Evolutionary conservation across 2,888 invertebrate genomes (phyloP).

Genomic region (Altica lythri): DNA sequence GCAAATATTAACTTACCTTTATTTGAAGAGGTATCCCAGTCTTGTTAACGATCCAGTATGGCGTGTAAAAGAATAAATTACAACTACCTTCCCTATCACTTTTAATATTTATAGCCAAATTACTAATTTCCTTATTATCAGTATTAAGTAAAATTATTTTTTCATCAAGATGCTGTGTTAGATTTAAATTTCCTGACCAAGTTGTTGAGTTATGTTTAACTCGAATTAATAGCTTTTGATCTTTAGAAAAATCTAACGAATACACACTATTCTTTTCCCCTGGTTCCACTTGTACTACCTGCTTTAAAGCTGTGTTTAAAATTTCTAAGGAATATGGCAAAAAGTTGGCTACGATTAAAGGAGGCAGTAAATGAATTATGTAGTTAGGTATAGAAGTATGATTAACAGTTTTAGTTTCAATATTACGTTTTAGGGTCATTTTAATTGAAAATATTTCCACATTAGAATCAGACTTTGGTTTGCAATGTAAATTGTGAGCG

Average conservation of each 20-base stretch:
- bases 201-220: constrained; percentile 68
- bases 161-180: constrained; percentile 69
- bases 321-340: constrained; percentile 74
- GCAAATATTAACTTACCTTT: constrained; percentile 62
- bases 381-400: constrained; percentile 69
- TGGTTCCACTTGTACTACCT: constrained; percentile 65
- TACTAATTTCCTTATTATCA: constrained; percentile 70
- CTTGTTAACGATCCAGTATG: constrained; percentile 90
- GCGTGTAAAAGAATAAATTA: constrained; percentile 73
- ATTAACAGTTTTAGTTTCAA: constrained; percentile 46
- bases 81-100: constrained; percentile 67
- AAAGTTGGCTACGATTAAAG: constrained; percentile 75
- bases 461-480: constrained; percentile 65
- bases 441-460: constrained; percentile 70
- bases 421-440: constrained; percentile 56
- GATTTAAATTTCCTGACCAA: constrained; percentile 73
- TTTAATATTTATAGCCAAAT: constrained; percentile 70
- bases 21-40: constrained; percentile 81
- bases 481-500: constrained; percentile 70
- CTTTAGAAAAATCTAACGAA: constrained; percentile 65
- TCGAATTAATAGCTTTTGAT: constrained; percentile 60
- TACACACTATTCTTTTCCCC: constrained; percentile 74
- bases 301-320: constrained; percentile 58
- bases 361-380: constrained; percentile 72
- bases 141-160: constrained; percentile 57